Evolutionary conservation across 2,888 invertebrate genomes (phyloP).

Genomic region (Heliconius erato): DNA sequence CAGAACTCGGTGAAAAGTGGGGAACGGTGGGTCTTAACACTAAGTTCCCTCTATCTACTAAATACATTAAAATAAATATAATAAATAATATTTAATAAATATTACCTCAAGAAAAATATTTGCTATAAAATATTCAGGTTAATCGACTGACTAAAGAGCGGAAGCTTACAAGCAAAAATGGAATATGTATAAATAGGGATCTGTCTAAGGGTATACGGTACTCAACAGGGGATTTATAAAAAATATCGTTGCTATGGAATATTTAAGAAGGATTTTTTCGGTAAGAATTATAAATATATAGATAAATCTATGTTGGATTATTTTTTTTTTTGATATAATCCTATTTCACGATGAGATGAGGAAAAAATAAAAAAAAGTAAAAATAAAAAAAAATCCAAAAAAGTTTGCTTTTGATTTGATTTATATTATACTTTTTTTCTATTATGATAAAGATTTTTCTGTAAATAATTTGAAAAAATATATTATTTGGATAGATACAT

Average conservation of each 20-base stretch:
- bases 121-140: constrained; percentile 2
- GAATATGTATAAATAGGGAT: constrained; percentile 24
- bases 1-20: too few species aligned
- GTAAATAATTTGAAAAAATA: too few species aligned
- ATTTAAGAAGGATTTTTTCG: constrained; percentile 10
- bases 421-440: too few species aligned
- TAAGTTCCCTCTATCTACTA: too few species aligned
- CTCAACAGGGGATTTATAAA: constrained; percentile 22
- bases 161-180: constrained; percentile 24
- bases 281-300: not conserved
- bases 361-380: not conserved
- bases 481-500: too few species aligned
- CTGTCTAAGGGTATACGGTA: constrained; percentile 26
- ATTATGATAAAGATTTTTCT: too few species aligned
- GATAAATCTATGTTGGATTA: not conserved
- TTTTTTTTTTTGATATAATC: not conserved
- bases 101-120: not conserved
- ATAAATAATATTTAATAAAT: not conserved
- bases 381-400: too few species aligned
- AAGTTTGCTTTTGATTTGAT: too few species aligned
- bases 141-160: constrained; percentile 7
- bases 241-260: constrained; percentile 32
- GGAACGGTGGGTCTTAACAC: too few species aligned
- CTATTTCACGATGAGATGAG: too few species aligned
- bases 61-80: too few species aligned